Evolutionary conservation across 2,888 invertebrate genomes (phyloP).

Genomic region (Pollenia angustigena): DNA sequence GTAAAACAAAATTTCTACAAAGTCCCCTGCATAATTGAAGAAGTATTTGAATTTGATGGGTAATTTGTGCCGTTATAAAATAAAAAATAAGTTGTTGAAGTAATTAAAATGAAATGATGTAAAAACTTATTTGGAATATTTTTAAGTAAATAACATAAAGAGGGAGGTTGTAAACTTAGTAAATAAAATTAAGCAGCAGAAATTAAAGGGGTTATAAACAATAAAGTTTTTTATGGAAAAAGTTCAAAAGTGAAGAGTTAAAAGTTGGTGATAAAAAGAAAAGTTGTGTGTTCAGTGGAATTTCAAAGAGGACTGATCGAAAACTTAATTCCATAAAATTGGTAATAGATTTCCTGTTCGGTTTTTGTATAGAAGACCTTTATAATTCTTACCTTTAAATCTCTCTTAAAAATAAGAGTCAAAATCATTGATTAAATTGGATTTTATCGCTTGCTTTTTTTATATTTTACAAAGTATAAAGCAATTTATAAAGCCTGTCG

Average conservation of each 20-base stretch:
- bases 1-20: not conserved
- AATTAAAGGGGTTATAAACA: not conserved
- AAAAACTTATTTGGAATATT: constrained; percentile 8
- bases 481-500: no score
- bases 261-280: not conserved
- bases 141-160: not conserved
- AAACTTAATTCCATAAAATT: no score
- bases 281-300: not conserved
- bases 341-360: no score
- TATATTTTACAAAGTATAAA: no score
- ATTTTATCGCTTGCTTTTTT: no score
- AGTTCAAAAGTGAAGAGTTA: not conserved
- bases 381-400: no score
- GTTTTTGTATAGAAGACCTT: no score
- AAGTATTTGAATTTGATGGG: constrained; percentile 3
- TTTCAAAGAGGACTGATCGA: no score
- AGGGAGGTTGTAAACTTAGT: not conserved
- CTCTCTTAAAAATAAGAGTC: no score
- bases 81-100: constrained; percentile 5
- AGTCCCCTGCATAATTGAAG: constrained; percentile 17
- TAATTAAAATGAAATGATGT: constrained; percentile 44
- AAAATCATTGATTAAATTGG: no score
- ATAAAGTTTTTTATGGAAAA: not conserved
- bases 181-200: not conserved
- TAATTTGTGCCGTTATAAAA: not conserved